A percentile compares a stretch with the other conserved stretches of the same genome.
Conservation (phyloP, 2,113 vertebrate species). For the Myotis lucifugus region DNA sequence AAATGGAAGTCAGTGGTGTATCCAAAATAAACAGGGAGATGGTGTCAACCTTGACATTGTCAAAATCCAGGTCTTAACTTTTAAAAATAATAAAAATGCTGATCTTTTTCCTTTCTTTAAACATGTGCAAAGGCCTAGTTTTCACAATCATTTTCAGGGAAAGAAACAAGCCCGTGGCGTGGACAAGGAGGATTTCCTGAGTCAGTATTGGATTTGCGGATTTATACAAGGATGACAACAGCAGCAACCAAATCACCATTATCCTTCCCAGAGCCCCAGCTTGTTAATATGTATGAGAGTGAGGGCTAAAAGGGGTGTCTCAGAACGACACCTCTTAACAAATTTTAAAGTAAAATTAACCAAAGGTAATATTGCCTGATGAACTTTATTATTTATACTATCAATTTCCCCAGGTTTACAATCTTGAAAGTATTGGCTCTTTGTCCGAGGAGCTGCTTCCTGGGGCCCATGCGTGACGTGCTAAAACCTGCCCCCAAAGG, state of each 20-base stretch:
- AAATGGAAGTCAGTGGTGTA: constrained; percentile 52
- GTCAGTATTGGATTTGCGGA: constrained; percentile 86
- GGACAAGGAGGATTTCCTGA: constrained; percentile 80
- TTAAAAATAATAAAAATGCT: not conserved
- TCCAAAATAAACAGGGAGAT: constrained; percentile 58
- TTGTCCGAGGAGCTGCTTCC: too few species aligned
- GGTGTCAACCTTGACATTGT: constrained; percentile 60
- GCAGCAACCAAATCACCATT: constrained; percentile 80
- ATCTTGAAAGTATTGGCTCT: not conserved
- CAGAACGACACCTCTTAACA: not conserved
- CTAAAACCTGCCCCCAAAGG: too few species aligned
- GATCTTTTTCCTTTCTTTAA: constrained; percentile 56
- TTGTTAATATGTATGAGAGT: constrained; percentile 75
- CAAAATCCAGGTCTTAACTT: constrained; percentile 59
- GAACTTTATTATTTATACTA: not conserved
- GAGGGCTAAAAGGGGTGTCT: constrained; percentile 34
- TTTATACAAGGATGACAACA: constrained; percentile 84
- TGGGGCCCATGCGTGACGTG: too few species aligned
- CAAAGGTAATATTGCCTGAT: not conserved
- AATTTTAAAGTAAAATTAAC: not conserved
- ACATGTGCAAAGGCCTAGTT: constrained; percentile 28
- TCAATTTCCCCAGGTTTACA: not conserved
- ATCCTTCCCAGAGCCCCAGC: constrained; percentile 80
- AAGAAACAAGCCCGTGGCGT: constrained; percentile 54
- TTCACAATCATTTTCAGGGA: constrained; percentile 74